phyloP scores from a whole-genome alignment of 2,888 invertebrate genomes.

The Myopa tessellatipennis region DNA sequence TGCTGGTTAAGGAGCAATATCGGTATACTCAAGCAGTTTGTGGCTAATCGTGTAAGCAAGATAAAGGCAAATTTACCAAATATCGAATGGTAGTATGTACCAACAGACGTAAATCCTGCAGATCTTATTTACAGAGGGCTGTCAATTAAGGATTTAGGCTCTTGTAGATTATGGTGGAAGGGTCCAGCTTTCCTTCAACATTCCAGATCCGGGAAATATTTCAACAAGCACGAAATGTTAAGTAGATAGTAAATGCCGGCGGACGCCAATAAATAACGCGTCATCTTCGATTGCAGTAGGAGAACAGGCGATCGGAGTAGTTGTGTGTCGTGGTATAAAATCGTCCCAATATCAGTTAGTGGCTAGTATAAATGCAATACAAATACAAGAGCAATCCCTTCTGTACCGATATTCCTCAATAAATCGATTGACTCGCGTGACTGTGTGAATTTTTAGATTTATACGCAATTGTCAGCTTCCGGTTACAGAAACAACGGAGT shows the following conservation, averaged over 20 bases:
- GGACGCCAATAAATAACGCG: neutral
- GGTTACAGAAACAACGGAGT: neutral
- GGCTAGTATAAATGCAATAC: conserved; percentile 26
- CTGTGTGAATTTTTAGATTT: conserved; percentile 27
- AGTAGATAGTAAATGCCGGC: conserved; percentile 9
- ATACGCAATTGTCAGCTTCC: conserved; percentile 22
- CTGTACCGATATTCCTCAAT: conserved; percentile 32
- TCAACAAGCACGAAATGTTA: neutral
- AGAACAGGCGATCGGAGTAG: conserved; percentile 7
- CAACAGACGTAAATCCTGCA: neutral
- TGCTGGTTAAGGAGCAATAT: too few relatives aligned
- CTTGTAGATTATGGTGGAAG: neutral
- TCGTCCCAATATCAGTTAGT: conserved; percentile 24
- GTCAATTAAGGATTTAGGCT: too few relatives aligned
- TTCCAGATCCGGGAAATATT: neutral
- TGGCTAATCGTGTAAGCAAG: neutral
- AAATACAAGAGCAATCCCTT: conserved; percentile 5
- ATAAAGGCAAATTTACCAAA: neutral
- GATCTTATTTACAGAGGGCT: too few relatives aligned
- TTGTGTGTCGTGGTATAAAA: conserved; percentile 3
- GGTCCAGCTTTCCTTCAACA: conserved; percentile 21
- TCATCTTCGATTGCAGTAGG: neutral
- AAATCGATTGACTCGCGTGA: conserved; percentile 24
- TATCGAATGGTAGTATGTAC: conserved; percentile 18
- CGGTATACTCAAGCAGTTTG: too few relatives aligned